Conservation (phyloP, 2,888 invertebrate genomes). For the Dolichomitus sp. region DNA sequence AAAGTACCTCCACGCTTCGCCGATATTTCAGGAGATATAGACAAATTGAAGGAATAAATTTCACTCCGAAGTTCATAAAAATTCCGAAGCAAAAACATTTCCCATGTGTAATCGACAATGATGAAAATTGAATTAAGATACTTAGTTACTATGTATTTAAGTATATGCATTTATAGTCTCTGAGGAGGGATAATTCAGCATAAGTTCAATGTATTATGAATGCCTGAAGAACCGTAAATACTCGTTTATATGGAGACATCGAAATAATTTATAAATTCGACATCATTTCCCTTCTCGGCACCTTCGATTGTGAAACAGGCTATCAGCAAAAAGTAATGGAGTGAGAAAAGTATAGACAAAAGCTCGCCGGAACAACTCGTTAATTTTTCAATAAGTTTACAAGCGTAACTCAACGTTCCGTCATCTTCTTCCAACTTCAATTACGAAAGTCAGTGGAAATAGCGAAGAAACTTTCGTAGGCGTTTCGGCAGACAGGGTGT, state of each 20-base stretch:
- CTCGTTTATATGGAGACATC: not conserved
- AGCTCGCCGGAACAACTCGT: conserved; percentile 20
- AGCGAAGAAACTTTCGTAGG: conserved; percentile 38
- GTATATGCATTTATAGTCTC: not conserved
- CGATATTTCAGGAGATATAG: not conserved
- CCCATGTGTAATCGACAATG: not conserved
- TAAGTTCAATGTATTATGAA: not conserved
- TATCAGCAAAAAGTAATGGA: not conserved
- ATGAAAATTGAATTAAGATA: not conserved
- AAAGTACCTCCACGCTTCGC: not conserved
- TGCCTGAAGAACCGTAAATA: not conserved
- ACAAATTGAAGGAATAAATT: not conserved
- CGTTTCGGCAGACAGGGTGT: conserved; percentile 18
- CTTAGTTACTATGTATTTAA: not conserved
- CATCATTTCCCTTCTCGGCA: too few species aligned
- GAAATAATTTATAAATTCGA: not conserved
- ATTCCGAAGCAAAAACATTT: not conserved
- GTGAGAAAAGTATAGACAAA: not conserved
- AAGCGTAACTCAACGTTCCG: conserved; percentile 2
- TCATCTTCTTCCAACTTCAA: conserved; percentile 46
- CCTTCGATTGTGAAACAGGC: too few species aligned
- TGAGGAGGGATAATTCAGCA: not conserved
- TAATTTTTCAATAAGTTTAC: conserved; percentile 52
- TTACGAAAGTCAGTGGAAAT: conserved; percentile 44
- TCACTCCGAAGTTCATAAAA: not conserved